Evolutionary conservation across 2,888 invertebrate species (phyloP).

Genomic region (Volucella zonaria): DNA sequence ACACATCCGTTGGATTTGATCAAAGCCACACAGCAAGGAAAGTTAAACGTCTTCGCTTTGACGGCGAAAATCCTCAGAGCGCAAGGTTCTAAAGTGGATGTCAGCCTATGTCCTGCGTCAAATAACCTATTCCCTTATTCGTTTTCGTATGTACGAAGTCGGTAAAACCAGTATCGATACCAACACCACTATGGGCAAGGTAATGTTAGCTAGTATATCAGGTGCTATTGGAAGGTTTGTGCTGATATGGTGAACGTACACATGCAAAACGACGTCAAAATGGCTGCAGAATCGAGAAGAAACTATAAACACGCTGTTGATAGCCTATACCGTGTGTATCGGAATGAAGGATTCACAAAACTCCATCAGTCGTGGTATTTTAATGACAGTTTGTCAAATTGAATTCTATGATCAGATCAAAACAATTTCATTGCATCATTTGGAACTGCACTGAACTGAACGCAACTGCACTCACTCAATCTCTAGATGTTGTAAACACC

Average conservation of each 20-base stretch:
- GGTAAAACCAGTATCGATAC: slow-evolving; percentile 86
- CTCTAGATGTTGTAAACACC: slow-evolving; percentile 98
- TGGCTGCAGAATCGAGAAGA: slow-evolving; percentile 91
- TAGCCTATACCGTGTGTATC: slow-evolving; percentile 91
- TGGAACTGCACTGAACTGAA: slow-evolving; percentile 88
- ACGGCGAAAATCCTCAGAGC: slow-evolving; percentile 90
- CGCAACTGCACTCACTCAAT: slow-evolving; percentile 90
- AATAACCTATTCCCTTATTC: slow-evolving; percentile 96
- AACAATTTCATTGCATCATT: slow-evolving; percentile 90
- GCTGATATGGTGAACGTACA: slow-evolving; percentile 99
- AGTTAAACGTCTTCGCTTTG: slow-evolving; percentile 88
- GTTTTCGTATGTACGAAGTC: slow-evolving; percentile 90
- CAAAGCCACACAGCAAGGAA: slow-evolving; percentile 96
- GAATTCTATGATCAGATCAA: slow-evolving; percentile 97
- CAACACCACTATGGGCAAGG: slow-evolving; percentile 83
- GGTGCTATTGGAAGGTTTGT: slow-evolving; percentile 96
- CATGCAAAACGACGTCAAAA: slow-evolving; percentile 99
- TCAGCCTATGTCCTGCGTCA: slow-evolving; percentile 96
- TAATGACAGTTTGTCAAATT: slow-evolving; percentile 98
- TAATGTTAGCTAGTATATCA: slow-evolving; percentile 90
- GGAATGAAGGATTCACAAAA: slow-evolving; percentile 90
- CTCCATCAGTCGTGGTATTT: slow-evolving; percentile 93
- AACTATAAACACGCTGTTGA: slow-evolving; percentile 98
- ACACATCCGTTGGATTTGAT: slow-evolving; percentile 98
- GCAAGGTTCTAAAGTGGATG: slow-evolving; percentile 97